A percentile compares a stretch with the other conserved stretches of the same genome.
phyloP scores from a whole-genome alignment of 2,888 invertebrate species.

The Epinotia nisella region DNA sequence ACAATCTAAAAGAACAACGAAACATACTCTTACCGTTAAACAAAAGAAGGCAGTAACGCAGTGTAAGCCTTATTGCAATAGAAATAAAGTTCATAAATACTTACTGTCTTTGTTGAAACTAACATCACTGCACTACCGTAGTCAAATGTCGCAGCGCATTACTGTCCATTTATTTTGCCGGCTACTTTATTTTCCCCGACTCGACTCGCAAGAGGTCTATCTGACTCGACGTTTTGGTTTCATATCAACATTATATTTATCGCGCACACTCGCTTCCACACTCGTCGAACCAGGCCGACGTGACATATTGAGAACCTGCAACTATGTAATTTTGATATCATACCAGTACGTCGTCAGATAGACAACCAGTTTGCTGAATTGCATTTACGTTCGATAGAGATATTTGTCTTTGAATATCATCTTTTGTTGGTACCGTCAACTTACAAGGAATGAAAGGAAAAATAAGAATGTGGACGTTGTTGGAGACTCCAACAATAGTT shows the following conservation, averaged over 20 bases:
- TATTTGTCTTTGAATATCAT: constrained; percentile 7
- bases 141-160: constrained; percentile 38
- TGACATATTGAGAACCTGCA: too few relatives aligned
- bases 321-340: neutral
- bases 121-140: constrained; percentile 23
- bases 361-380: constrained; percentile 15
- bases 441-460: neutral
- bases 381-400: constrained; percentile 16
- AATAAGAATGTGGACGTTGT: too few relatives aligned
- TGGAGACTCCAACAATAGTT: too few relatives aligned
- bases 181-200: constrained; percentile 27
- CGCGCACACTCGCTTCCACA: neutral
- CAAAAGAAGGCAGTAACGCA: neutral
- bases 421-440: neutral
- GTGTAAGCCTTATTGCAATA: neutral
- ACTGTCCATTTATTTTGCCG: constrained; percentile 31
- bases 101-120: neutral
- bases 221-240: neutral
- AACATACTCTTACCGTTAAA: neutral
- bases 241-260: neutral
- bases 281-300: neutral
- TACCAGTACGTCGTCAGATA: neutral
- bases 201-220: constrained; percentile 5
- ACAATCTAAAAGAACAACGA: neutral
- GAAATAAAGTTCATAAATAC: neutral